These are phyloP conservation scores for Yponomeuta sedellus DNA, from an alignment of 2,888 invertebrate genomes.

Conservation along the genomic window DNA sequence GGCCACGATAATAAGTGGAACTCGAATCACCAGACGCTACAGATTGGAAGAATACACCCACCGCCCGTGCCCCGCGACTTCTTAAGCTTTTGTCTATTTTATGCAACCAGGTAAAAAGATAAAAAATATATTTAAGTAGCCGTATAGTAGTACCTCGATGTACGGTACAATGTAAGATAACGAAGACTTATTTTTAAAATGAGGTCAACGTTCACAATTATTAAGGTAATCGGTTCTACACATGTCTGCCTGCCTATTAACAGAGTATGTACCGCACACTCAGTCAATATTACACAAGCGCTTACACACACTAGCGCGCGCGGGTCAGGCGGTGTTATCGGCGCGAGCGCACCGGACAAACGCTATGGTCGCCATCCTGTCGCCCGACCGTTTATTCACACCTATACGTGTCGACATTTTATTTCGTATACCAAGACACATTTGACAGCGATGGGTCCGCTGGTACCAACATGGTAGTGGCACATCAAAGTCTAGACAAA, in stretches of 20 bases:
- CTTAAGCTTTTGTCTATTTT: background rate
- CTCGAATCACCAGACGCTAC: constrained; percentile 71
- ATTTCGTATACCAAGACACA: too few relatives aligned
- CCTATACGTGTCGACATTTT: background rate
- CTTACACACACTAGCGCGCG: constrained; percentile 11
- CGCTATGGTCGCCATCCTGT: constrained; percentile 7
- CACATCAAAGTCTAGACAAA: too few relatives aligned
- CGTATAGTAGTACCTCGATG: too few relatives aligned
- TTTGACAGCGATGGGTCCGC: too few relatives aligned
- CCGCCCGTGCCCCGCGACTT: constrained; percentile 22
- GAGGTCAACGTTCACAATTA: background rate
- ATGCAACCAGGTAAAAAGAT: background rate
- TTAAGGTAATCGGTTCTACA: background rate
- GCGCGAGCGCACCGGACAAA: constrained; percentile 19
- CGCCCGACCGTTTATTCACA: background rate
- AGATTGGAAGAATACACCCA: constrained; percentile 69
- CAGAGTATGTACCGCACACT: background rate
- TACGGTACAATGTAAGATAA: too few relatives aligned
- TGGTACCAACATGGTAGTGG: too few relatives aligned
- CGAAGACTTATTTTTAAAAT: background rate
- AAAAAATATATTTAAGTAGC: too few relatives aligned
- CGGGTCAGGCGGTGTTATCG: constrained; percentile 34
- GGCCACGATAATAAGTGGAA: constrained; percentile 70
- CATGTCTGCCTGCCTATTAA: background rate
- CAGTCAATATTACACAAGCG: background rate